A percentile compares a stretch with the other conserved stretches of the same genome.
phyloP scores from a whole-genome alignment of 2,888 invertebrate genomes.

The Leptothorax acervorum region DNA sequence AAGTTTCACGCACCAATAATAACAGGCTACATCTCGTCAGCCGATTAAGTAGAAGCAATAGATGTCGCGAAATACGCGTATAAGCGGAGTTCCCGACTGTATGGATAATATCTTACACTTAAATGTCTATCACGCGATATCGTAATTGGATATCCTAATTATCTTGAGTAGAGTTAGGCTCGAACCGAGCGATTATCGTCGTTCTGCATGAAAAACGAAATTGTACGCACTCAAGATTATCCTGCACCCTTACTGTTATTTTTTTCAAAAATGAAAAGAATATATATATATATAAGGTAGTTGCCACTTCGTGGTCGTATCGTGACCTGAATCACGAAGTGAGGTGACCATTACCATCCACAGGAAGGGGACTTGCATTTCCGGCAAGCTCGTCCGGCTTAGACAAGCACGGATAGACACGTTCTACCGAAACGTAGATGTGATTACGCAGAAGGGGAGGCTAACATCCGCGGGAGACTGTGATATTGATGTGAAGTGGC shows the following conservation, averaged over 20 bases:
- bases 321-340: conserved; percentile 34
- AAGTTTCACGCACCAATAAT: conserved; percentile 42
- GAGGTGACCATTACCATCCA: conserved; percentile 26
- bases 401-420: neutral
- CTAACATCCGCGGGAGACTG: conserved; percentile 77
- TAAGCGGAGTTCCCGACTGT: conserved; percentile 7
- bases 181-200: conserved; percentile 73
- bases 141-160: conserved; percentile 64
- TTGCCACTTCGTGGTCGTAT: conserved; percentile 44
- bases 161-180: conserved; percentile 76
- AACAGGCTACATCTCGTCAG: conserved; percentile 38
- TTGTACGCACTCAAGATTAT: conserved; percentile 77
- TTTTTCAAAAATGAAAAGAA: conserved; percentile 44
- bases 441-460: neutral
- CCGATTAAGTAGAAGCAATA: conserved; percentile 48
- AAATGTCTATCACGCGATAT: conserved; percentile 70
- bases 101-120: conserved; percentile 58
- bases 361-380: conserved; percentile 43
- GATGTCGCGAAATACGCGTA: conserved; percentile 31
- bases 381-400: conserved; percentile 46
- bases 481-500: conserved; percentile 79
- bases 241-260: conserved; percentile 67
- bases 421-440: neutral
- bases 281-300: conserved; percentile 50
- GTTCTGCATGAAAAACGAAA: conserved; percentile 78